Evolutionary conservation across 2,888 invertebrate genomes (phyloP).

Genomic region (Apotomis betuletana): DNA sequence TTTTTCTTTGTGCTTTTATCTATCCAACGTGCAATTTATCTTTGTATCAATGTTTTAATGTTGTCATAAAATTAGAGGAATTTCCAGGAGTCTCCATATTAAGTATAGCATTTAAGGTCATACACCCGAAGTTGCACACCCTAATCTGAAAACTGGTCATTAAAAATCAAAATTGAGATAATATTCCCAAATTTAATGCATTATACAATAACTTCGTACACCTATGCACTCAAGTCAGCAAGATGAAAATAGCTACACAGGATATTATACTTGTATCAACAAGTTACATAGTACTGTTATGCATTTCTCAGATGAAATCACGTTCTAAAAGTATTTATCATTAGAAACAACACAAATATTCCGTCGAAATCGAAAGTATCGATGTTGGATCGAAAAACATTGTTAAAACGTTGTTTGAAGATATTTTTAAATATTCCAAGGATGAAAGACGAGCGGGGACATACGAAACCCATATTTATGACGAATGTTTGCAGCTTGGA

Average conservation of each 20-base stretch:
- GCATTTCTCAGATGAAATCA: slow-evolving; percentile 33
- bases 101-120: too few relatives aligned
- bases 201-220: slow-evolving; percentile 18
- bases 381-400: neutral
- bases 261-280: slow-evolving; percentile 1
- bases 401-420: neutral
- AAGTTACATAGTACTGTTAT: slow-evolving; percentile 7
- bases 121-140: too few relatives aligned
- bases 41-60: too few relatives aligned
- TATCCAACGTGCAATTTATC: too few relatives aligned
- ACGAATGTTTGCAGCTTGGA: slow-evolving; percentile 30
- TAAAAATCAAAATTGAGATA: neutral
- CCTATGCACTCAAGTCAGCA: neutral
- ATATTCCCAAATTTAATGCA: neutral
- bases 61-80: too few relatives aligned
- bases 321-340: slow-evolving; percentile 12
- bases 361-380: neutral
- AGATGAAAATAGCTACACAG: slow-evolving; percentile 3
- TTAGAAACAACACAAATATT: neutral
- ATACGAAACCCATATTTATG: slow-evolving; percentile 29
- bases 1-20: too few relatives aligned
- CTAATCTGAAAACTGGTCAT: neutral
- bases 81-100: too few relatives aligned
- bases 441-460: slow-evolving; percentile 30
- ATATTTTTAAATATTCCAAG: slow-evolving; percentile 29